Evolutionary conservation across 2,888 invertebrate genomes (phyloP).

Genomic region (Molanna angustata): DNA sequence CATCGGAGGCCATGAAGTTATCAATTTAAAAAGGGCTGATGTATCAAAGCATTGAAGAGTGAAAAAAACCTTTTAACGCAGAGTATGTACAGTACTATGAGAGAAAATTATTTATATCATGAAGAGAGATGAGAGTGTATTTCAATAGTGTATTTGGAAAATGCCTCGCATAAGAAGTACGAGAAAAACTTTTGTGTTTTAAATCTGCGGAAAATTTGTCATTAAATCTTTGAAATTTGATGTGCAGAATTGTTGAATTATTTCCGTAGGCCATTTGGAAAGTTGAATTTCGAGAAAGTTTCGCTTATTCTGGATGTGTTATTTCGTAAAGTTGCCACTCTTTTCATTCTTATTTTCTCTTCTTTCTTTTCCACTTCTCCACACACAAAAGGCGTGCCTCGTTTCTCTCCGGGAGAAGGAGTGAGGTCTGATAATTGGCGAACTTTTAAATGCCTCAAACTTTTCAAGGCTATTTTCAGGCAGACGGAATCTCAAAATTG

Average conservation of each 20-base stretch:
- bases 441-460: conserved; percentile 27
- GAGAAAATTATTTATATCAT: too few relatives aligned
- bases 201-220: too few relatives aligned
- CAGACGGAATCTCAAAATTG: conserved; percentile 19
- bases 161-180: too few relatives aligned
- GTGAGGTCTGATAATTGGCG: conserved; percentile 25
- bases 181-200: too few relatives aligned
- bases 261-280: conserved; percentile 1
- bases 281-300: conserved; percentile 10
- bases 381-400: conserved; percentile 20
- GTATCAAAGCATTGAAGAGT: too few relatives aligned
- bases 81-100: too few relatives aligned
- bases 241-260: conserved; percentile 2
- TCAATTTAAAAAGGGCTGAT: too few relatives aligned
- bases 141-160: too few relatives aligned
- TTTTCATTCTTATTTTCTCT: conserved; percentile 13
- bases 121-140: too few relatives aligned
- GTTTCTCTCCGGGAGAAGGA: conserved; percentile 14
- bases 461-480: conserved; percentile 29
- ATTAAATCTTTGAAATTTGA: not conserved
- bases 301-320: conserved; percentile 10
- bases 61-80: too few relatives aligned
- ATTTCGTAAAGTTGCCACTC: conserved; percentile 18
- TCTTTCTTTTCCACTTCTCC: conserved; percentile 7
- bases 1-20: too few relatives aligned